These are phyloP conservation scores for Anastrepha ludens DNA, from an alignment of 1,140 invertebrate genomes.

Conservation along the genomic window DNA sequence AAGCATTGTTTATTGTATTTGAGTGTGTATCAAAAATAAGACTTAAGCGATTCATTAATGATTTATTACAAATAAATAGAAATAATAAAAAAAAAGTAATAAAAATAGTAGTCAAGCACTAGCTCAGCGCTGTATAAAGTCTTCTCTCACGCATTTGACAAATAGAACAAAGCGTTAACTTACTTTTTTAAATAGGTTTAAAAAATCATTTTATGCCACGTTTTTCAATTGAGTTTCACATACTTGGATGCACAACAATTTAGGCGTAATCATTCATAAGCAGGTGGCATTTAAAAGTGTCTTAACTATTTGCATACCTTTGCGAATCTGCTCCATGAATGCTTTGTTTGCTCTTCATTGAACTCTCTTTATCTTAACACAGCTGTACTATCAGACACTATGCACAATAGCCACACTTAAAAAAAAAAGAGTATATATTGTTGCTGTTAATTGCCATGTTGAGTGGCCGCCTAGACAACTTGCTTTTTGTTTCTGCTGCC, in stretches of 20 bases:
- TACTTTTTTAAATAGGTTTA: background rate
- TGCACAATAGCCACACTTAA: background rate
- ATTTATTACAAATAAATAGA: conserved; percentile 43
- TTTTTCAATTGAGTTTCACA: background rate
- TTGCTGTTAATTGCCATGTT: background rate
- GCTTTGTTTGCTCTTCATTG: background rate
- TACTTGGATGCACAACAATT: background rate
- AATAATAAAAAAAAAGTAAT: conserved; percentile 19
- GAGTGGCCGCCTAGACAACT: background rate
- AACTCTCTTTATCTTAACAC: background rate
- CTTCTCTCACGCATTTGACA: background rate
- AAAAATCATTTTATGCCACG: background rate
- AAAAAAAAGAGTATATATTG: conserved; percentile 8
- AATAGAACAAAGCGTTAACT: background rate
- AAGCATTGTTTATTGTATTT: background rate
- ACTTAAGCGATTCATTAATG: background rate
- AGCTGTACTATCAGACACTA: background rate
- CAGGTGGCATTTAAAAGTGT: background rate
- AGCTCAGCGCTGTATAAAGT: background rate
- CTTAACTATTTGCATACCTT: conserved; percentile 2
- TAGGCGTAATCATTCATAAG: background rate
- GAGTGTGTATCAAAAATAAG: conserved; percentile 27
- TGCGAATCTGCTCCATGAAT: background rate
- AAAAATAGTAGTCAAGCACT: background rate
- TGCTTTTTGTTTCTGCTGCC: background rate